Conservation (phyloP, 2,888 invertebrate species). For the Gymnoscelis rufifasciata region DNA sequence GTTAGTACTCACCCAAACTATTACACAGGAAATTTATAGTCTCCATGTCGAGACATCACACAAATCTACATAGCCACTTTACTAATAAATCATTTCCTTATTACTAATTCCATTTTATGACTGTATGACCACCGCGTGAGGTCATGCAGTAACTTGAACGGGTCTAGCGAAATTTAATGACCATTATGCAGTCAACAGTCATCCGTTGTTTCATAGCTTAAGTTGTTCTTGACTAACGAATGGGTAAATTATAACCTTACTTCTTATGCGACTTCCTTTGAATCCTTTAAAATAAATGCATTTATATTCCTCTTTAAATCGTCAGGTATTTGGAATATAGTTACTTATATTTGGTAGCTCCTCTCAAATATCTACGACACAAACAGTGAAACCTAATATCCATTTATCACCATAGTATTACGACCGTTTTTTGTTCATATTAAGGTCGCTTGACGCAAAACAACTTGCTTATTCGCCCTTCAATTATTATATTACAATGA, state of each 20-base stretch:
- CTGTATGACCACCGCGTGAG: conserved; percentile 23
- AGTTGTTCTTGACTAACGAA: background rate
- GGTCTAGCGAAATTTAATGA: conserved; percentile 19
- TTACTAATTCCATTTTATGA: conserved; percentile 14
- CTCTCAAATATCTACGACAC: too few relatives aligned
- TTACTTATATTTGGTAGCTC: too few relatives aligned
- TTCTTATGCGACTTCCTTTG: too few relatives aligned
- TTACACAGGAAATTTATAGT: background rate
- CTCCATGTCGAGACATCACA: background rate
- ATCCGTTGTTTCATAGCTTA: background rate
- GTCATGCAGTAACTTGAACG: conserved; percentile 22
- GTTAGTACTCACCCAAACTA: too few relatives aligned
- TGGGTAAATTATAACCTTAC: too few relatives aligned
- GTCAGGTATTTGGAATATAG: too few relatives aligned
- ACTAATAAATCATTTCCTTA: conserved; percentile 9
- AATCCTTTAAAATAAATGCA: too few relatives aligned
- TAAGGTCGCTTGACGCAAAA: too few relatives aligned
- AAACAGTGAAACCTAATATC: too few relatives aligned
- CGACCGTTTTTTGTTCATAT: too few relatives aligned
- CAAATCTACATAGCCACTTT: conserved; percentile 2
- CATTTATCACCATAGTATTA: too few relatives aligned
- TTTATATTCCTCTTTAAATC: too few relatives aligned
- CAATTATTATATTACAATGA: conserved; percentile 8
- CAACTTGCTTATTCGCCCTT: conserved; percentile 1
- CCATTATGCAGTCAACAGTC: conserved; percentile 4